These are phyloP conservation scores for Drosophila yakuba DNA, from an alignment of 1,140 invertebrate species.

Conservation along the genomic window DNA sequence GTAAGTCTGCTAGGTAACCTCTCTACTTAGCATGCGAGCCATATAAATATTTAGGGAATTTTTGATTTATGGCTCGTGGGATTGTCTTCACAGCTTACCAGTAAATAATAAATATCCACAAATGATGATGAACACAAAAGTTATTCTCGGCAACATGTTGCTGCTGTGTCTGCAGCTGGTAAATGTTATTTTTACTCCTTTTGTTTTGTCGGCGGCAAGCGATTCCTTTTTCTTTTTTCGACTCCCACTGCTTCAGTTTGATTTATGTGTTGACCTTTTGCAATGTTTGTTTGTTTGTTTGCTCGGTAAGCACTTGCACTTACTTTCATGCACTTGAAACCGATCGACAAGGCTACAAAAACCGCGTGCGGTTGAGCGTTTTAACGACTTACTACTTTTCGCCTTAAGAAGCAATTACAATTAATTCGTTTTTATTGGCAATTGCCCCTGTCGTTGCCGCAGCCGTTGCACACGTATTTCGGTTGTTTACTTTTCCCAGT, in stretches of 20 bases:
- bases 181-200: conserved; percentile 11
- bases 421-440: conserved; percentile 51
- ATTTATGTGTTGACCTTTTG: conserved; percentile 46
- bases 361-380: conserved; percentile 31
- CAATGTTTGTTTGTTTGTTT: conserved; percentile 7
- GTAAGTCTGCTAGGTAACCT: background rate
- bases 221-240: background rate
- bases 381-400: conserved; percentile 51
- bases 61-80: conserved; percentile 51
- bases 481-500: conserved; percentile 18
- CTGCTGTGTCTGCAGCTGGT: conserved; percentile 34
- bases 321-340: conserved; percentile 39
- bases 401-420: conserved; percentile 53
- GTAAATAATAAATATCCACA: conserved; percentile 78
- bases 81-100: conserved; percentile 43
- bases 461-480: conserved; percentile 23
- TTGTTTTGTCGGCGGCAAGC: background rate
- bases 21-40: conserved; percentile 34
- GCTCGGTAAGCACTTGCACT: conserved; percentile 20
- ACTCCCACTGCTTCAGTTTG: conserved; percentile 15
- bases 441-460: conserved; percentile 19
- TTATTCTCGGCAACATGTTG: conserved; percentile 81
- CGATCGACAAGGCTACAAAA: conserved; percentile 23
- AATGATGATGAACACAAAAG: conserved; percentile 70
- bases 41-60: conserved; percentile 50